These are phyloP conservation scores for Oryzias melastigma DNA, from an alignment of 2,113 vertebrate species.

Conservation along the genomic window DNA sequence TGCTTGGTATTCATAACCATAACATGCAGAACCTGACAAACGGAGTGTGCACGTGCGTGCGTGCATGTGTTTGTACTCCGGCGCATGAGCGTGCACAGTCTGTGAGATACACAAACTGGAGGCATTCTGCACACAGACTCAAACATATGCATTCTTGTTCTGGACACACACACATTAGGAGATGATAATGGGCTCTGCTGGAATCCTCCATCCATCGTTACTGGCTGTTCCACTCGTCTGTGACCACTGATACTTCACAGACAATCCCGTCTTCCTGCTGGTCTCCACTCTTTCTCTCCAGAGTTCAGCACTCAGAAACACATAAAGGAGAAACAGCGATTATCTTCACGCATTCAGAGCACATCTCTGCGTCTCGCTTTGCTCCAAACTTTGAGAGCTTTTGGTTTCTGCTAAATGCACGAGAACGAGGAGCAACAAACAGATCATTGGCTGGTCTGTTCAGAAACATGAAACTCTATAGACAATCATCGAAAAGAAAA, in stretches of 20 bases:
- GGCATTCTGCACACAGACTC: constrained; percentile 36
- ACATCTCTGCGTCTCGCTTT: constrained; percentile 25
- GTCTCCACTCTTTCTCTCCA: constrained; percentile 14
- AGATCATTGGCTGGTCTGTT: no score
- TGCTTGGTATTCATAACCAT: constrained; percentile 72
- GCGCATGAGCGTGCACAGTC: constrained; percentile 24
- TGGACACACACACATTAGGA: constrained; percentile 20
- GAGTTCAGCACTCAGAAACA: constrained; percentile 22
- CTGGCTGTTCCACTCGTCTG: constrained; percentile 42
- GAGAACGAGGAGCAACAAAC: no score
- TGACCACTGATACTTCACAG: constrained; percentile 50
- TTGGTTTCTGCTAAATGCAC: constrained; percentile 4
- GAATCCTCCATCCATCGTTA: constrained; percentile 53
- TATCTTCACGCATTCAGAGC: constrained; percentile 10
- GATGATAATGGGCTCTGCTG: constrained; percentile 53
- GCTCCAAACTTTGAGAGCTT: constrained; percentile 47
- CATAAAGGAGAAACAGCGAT: constrained; percentile 28
- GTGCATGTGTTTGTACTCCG: constrained; percentile 11
- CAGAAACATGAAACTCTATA: no score
- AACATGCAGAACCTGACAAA: constrained; percentile 50
- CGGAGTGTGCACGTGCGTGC: constrained; percentile 2
- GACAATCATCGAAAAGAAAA: no score
- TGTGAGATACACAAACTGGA: constrained; percentile 42
- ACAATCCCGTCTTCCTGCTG: constrained; percentile 46
- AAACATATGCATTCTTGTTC: constrained; percentile 52